Base-by-base conservation (phyloP, 2,113 vertebrate genomes). In the Elgaria multicarinata region DNA sequence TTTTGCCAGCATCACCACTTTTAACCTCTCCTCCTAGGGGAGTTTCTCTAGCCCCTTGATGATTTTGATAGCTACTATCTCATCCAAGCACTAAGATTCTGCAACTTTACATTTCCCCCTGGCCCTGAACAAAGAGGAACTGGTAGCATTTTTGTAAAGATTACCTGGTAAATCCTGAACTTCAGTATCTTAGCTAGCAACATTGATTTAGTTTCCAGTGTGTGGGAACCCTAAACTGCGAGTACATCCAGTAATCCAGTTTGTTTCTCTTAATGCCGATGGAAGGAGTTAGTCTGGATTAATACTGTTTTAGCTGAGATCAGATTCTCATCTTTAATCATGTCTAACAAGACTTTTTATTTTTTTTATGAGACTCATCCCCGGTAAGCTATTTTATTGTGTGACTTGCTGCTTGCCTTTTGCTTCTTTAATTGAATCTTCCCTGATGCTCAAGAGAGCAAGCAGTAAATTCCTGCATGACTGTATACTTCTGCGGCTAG, bases 361-460 rank as follows among this genome's bases (percentile, higher is more conserved):
- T 6, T 26, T 14, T 44, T 64, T 66, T 69, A 2, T 6, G 33
- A 69, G 58, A n/a, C 39, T 87, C 72, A 46, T 26, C 58, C 71
- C 10, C 2, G 31, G 26, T 24, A 7, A 31, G 64, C 0, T 1
- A 2, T 82, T 84, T 53, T 76, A 75, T 86, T 76, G 76, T 78
- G 55, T 67, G 1, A 2, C 18, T 44, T 42, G 24, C 55, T 78
- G 9, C 50, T 90, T 85, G 39, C 66, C 64, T 71, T 71, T 81
- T 39, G 31, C n/a, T 86, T 62, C 81, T 67, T 86, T 91, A 42
- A 89, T 90, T 90, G 82, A 77, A 72, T 81, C 50, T 90, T 87
- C n/a, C 39, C 81, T 58, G 42, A 90, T 62, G 67, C 50, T 90
- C 72, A 22, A 44, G 26, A 89, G 50, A 86, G 44, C 62, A 80